phyloP scores from a whole-genome alignment of 2,797 vertebrate species.

The Acomys russatus region DNA sequence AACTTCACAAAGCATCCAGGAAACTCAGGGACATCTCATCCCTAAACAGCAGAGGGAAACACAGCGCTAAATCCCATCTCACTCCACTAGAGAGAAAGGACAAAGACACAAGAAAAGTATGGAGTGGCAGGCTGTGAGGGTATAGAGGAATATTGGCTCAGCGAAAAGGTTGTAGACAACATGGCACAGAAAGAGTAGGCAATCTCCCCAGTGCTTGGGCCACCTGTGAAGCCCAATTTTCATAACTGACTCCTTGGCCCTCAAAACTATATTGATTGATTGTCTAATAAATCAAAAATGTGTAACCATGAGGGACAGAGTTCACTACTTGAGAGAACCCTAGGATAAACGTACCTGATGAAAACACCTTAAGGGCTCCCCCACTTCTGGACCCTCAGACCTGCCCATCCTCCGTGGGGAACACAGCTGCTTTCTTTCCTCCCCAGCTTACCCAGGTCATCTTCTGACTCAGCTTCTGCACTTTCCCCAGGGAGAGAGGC shows the following conservation, averaged over 20 bases:
- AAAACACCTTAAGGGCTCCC: not conserved
- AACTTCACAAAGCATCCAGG: not conserved
- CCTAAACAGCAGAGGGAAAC: not conserved
- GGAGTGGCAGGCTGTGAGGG: not conserved
- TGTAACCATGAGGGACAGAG: not conserved
- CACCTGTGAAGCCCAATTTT: not conserved
- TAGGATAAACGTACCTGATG: not conserved
- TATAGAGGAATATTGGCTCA: not conserved
- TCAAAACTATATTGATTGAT: not conserved
- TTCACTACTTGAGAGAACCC: not conserved
- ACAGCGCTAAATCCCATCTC: not conserved
- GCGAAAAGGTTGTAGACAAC: not conserved
- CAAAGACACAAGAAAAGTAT: not conserved
- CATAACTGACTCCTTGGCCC: not conserved
- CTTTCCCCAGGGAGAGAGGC: not conserved
- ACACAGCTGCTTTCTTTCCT: not conserved
- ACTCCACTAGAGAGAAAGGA: not conserved
- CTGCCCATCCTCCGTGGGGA: not conserved
- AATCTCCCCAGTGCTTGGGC: not conserved
- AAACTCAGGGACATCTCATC: not conserved
- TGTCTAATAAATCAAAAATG: not conserved
- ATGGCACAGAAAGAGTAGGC: not conserved
- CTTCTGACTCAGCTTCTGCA: not conserved
- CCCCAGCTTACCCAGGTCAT: not conserved
- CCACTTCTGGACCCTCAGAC: not conserved